Conservation (phyloP, 2,888 invertebrate species). For the Leucozona laternaria region DNA sequence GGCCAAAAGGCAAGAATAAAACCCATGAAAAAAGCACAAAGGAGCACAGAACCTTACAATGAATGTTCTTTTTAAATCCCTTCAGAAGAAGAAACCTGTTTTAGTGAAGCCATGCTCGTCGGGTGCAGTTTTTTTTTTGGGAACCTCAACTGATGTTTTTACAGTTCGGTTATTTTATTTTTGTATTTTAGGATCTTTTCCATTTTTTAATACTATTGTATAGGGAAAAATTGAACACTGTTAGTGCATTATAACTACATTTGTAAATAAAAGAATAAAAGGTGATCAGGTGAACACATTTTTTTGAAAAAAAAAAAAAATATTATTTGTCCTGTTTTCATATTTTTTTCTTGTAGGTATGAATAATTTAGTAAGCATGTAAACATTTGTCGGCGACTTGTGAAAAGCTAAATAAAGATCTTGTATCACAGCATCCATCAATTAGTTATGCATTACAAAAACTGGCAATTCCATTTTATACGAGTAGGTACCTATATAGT, state of each 20-base stretch:
- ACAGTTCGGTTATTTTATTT: neutral
- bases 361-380: too few relatives aligned
- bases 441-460: neutral
- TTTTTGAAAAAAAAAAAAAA: too few relatives aligned
- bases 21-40: conserved; percentile 13
- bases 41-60: conserved; percentile 15
- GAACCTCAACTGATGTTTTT: neutral
- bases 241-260: conserved; percentile 40
- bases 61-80: conserved; percentile 18
- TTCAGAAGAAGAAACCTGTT: conserved; percentile 15
- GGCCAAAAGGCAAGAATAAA: conserved; percentile 23
- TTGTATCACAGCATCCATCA: neutral
- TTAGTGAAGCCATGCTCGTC: conserved; percentile 20
- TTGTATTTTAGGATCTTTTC: neutral
- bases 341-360: too few relatives aligned
- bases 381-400: neutral
- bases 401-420: neutral
- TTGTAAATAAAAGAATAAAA: too few relatives aligned
- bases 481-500: too few relatives aligned
- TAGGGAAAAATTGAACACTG: conserved; percentile 51
- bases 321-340: too few relatives aligned
- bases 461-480: too few relatives aligned
- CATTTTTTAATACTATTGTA: conserved; percentile 9
- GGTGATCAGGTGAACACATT: too few relatives aligned
- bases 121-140: conserved; percentile 24